These are phyloP conservation scores for Urosaurus nigricauda DNA, from an alignment of 2,797 vertebrate genomes.

Conservation along the genomic window DNA sequence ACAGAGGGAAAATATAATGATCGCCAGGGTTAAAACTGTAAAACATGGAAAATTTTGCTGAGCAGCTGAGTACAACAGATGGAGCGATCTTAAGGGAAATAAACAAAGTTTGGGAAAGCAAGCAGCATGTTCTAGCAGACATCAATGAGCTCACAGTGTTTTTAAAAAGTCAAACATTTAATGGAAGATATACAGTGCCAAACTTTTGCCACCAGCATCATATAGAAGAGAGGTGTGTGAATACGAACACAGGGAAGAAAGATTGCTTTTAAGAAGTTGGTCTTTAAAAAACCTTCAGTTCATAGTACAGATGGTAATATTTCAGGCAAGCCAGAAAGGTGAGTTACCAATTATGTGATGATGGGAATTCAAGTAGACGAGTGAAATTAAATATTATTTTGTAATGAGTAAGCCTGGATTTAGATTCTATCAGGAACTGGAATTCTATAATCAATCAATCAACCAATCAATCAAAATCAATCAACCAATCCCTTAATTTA, in stretches of 20 bases:
- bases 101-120: slow-evolving; percentile 75
- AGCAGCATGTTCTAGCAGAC: slow-evolving; percentile 72
- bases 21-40: slow-evolving; percentile 56
- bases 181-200: slow-evolving; percentile 70
- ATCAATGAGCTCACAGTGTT: slow-evolving; percentile 68
- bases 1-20: slow-evolving; percentile 43
- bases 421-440: background rate
- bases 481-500: no score
- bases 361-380: slow-evolving; percentile 28
- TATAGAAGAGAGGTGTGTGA: slow-evolving; percentile 63
- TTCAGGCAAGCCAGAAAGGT: slow-evolving; percentile 62
- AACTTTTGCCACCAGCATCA: slow-evolving; percentile 75
- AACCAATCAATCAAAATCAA: background rate
- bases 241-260: slow-evolving; percentile 63
- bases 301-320: slow-evolving; percentile 69
- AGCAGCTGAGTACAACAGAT: slow-evolving; percentile 70
- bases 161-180: slow-evolving; percentile 69
- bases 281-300: slow-evolving; percentile 58
- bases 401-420: background rate
- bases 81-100: slow-evolving; percentile 73
- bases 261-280: slow-evolving; percentile 59
- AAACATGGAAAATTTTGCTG: slow-evolving; percentile 66
- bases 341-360: slow-evolving; percentile 54
- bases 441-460: background rate
- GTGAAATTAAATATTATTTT: background rate